Conservation (phyloP, 2,888 invertebrate genomes). For the Sicus ferrugineus region DNA sequence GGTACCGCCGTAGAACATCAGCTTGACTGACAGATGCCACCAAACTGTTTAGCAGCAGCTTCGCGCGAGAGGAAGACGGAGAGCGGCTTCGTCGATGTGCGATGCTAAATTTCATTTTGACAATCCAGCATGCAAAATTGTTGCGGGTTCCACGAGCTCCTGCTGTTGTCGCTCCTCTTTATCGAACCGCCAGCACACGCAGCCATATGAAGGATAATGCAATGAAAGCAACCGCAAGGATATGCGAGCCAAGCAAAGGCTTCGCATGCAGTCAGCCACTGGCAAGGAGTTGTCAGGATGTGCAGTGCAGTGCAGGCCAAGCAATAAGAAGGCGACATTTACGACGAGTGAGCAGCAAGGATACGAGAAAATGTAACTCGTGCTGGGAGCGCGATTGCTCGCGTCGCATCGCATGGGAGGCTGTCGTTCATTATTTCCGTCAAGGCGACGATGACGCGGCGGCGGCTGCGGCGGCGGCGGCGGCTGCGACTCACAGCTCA, state of each 20-base stretch:
- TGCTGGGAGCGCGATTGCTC: too few species aligned
- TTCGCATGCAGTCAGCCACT: neutral
- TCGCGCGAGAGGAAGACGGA: constrained; percentile 11
- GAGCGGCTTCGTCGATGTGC: neutral
- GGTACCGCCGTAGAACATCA: too few species aligned
- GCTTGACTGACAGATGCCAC: too few species aligned
- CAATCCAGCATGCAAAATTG: neutral
- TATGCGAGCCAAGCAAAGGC: neutral
- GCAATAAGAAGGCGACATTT: constrained; percentile 19
- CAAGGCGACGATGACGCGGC: neutral
- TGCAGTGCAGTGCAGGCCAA: neutral
- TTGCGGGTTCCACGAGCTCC: neutral
- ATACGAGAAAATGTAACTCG: too few species aligned
- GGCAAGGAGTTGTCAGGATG: neutral
- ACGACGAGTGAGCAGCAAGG: neutral
- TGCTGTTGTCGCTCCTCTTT: neutral
- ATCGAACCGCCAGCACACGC: constrained; percentile 11
- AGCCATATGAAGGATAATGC: constrained; percentile 32
- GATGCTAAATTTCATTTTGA: constrained; percentile 22
- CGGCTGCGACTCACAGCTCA: neutral
- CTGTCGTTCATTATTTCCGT: constrained; percentile 1
- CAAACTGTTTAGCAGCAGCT: constrained; percentile 20
- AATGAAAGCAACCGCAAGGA: constrained; percentile 27
- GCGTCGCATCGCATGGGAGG: neutral
- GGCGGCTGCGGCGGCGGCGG: too few species aligned